These are phyloP conservation scores for Ferdinandea cuprea DNA, from an alignment of 2,888 invertebrate species.

Conservation along the genomic window DNA sequence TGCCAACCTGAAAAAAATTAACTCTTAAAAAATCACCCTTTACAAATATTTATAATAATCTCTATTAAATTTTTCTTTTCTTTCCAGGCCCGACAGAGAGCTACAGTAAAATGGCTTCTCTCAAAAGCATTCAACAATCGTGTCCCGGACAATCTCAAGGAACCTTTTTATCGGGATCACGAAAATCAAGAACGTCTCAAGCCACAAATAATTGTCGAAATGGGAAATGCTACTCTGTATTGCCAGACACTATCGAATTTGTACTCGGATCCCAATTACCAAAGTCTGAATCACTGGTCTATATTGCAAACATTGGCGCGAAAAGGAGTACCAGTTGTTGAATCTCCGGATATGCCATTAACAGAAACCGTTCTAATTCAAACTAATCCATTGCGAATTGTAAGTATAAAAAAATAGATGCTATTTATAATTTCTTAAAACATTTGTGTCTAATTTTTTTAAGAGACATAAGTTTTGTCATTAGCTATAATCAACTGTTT, in stretches of 20 bases:
- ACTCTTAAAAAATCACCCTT: too few relatives aligned
- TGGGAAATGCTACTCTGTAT: conserved; percentile 97
- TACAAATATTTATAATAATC: conserved; percentile 8
- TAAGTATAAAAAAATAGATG: conserved; percentile 83
- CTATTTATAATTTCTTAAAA: too few relatives aligned
- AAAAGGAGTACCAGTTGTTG: conserved; percentile 94
- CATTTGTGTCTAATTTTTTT: too few relatives aligned
- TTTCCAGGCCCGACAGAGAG: conserved; percentile 96
- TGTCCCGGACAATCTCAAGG: conserved; percentile 95
- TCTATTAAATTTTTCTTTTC: conserved; percentile 78
- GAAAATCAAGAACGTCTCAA: conserved; percentile 97
- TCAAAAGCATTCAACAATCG: conserved; percentile 98
- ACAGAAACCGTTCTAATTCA: conserved; percentile 98
- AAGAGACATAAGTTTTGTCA: too few relatives aligned
- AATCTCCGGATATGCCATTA: conserved; percentile 93
- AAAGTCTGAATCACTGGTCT: conserved; percentile 97
- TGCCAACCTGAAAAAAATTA: too few relatives aligned
- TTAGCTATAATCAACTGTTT: too few relatives aligned
- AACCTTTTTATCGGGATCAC: conserved; percentile 97
- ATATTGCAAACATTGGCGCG: conserved; percentile 96
- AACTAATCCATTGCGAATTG: conserved; percentile 97
- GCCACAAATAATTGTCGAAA: conserved; percentile 93
- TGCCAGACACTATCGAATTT: conserved; percentile 96
- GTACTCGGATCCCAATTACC: conserved; percentile 97
- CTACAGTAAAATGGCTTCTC: conserved; percentile 97